phyloP scores from a whole-genome alignment of 2,113 vertebrate species.

The Hemiscyllium ocellatum region DNA sequence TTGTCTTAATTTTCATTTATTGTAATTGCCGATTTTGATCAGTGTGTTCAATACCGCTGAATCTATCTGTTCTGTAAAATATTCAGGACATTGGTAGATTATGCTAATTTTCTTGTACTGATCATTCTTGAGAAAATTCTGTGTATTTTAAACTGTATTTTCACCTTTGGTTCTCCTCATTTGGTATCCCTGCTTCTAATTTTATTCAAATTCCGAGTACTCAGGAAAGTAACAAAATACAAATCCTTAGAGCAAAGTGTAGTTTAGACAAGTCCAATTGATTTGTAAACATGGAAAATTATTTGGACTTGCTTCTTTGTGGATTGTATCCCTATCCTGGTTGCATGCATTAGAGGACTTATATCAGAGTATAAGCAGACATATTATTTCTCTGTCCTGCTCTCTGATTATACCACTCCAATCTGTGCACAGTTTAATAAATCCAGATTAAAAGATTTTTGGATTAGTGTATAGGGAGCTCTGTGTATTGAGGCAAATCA shows the following conservation, averaged over 20 bases:
- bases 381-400: conserved; percentile 48
- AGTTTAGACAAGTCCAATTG: background rate
- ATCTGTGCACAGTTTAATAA: conserved; percentile 54
- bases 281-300: background rate
- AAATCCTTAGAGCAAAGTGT: background rate
- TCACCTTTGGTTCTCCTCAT: background rate
- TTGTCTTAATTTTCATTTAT: background rate
- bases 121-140: background rate
- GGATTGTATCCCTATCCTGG: conserved; percentile 29
- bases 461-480: conserved; percentile 44
- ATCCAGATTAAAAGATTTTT: conserved; percentile 58
- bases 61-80: background rate
- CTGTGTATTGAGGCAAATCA: conserved; percentile 43
- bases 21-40: background rate
- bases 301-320: too few relatives aligned
- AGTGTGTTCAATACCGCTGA: background rate
- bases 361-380: conserved; percentile 52
- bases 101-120: background rate
- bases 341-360: conserved; percentile 46
- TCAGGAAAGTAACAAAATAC: background rate
- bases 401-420: conserved; percentile 52
- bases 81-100: background rate
- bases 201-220: background rate
- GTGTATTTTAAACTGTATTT: background rate
- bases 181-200: background rate